Conservation (phyloP, 2,113 vertebrate genomes). For the Halcyon senegalensis region DNA sequence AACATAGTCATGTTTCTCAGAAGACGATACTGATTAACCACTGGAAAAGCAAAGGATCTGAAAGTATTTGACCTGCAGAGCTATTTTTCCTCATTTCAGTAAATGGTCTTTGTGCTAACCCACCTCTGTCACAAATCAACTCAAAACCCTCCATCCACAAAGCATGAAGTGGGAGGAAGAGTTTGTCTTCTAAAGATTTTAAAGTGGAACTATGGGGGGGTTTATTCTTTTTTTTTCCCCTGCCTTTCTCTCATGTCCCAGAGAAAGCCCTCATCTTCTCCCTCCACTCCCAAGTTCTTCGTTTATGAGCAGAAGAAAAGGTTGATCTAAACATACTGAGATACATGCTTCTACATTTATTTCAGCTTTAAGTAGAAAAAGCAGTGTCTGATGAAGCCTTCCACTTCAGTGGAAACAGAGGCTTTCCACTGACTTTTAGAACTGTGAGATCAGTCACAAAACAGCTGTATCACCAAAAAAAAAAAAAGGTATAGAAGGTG, state of each 20-base stretch:
- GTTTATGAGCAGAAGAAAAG: background rate
- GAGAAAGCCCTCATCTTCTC: background rate
- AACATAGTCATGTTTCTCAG: background rate
- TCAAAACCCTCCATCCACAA: background rate
- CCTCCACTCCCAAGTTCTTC: background rate
- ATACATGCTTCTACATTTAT: background rate
- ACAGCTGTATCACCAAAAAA: background rate
- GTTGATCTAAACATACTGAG: background rate
- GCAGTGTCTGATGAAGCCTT: background rate
- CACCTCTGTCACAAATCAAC: background rate
- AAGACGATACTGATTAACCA: background rate
- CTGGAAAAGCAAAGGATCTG: background rate
- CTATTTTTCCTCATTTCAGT: background rate
- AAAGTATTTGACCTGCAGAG: background rate
- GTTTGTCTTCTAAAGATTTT: background rate
- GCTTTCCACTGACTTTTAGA: constrained; percentile 1
- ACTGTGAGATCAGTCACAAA: background rate
- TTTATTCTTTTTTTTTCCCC: background rate
- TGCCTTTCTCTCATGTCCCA: background rate
- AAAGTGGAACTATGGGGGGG: background rate
- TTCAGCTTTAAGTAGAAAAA: background rate
- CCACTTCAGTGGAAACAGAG: background rate
- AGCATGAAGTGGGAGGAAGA: background rate
- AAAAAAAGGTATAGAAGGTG: background rate
- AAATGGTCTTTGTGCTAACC: background rate